A percentile compares a stretch with the other conserved stretches of the same genome.
Conservation (phyloP, 2,113 vertebrate species). For the Python bivittatus region DNA sequence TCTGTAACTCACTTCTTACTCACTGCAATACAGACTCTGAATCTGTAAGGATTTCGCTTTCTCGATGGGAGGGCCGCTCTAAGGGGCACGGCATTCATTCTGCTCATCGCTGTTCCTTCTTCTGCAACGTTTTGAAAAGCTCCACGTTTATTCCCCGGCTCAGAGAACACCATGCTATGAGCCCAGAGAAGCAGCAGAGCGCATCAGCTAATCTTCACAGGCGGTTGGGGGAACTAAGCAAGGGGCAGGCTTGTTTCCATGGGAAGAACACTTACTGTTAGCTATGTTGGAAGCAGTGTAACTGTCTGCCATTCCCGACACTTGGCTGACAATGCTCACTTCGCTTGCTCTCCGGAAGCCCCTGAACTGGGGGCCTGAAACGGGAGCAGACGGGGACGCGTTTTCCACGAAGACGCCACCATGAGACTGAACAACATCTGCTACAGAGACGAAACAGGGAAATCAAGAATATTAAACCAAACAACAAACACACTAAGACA, state of each 20-base stretch:
- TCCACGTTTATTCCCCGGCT: not conserved
- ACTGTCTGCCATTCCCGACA: constrained; percentile 97
- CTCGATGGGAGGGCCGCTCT: not conserved
- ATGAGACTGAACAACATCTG: constrained; percentile 95
- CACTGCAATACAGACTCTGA: not conserved
- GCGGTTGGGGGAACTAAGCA: not conserved
- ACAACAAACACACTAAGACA: constrained; percentile 61
- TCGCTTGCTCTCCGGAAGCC: constrained; percentile 94
- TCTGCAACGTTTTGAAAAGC: not conserved
- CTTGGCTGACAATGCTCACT: constrained; percentile 98
- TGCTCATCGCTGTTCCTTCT: too few relatives aligned
- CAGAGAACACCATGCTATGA: not conserved
- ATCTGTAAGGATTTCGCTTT: not conserved
- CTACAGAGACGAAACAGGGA: constrained; percentile 89
- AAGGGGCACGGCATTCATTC: not conserved
- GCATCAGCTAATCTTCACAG: not conserved
- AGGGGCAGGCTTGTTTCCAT: not conserved
- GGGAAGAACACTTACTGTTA: constrained; percentile 88
- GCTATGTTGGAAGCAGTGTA: constrained; percentile 93
- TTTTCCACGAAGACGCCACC: constrained; percentile 91
- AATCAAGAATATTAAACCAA: constrained; percentile 79
- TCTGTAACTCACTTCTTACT: not conserved
- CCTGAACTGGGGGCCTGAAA: constrained; percentile 82
- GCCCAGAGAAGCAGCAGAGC: not conserved
- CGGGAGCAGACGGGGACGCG: constrained; percentile 87